Evolutionary conservation across 2,888 invertebrate species (phyloP).

Genomic region (Platycheirus rosarum): DNA sequence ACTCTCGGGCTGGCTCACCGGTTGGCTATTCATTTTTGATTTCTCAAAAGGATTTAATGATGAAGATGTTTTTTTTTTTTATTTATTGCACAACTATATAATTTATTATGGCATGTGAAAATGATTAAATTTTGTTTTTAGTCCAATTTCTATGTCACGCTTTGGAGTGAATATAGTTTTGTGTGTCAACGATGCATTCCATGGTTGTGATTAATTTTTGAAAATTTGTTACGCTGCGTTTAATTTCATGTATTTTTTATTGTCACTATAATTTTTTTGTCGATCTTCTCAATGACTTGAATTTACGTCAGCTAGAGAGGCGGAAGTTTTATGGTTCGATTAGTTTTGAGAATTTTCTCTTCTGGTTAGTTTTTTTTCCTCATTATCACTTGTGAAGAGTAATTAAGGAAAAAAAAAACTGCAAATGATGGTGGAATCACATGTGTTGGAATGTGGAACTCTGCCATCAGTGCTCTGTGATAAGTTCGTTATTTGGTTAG

Average conservation of each 20-base stretch:
- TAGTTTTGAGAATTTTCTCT: slow-evolving; percentile 70
- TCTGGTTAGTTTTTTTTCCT: slow-evolving; percentile 53
- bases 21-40: slow-evolving; percentile 81
- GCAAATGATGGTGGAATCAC: slow-evolving; percentile 16
- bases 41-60: slow-evolving; percentile 17
- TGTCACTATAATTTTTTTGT: slow-evolving; percentile 30
- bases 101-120: slow-evolving; percentile 62
- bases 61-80: slow-evolving; percentile 1
- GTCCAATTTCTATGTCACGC: slow-evolving; percentile 54
- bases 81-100: slow-evolving; percentile 1
- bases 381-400: slow-evolving; percentile 51
- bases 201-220: slow-evolving; percentile 37
- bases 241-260: slow-evolving; percentile 28
- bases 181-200: slow-evolving; percentile 62
- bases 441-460: slow-evolving; percentile 61
- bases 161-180: slow-evolving; percentile 46
- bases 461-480: slow-evolving; percentile 38
- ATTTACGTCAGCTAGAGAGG: slow-evolving; percentile 40
- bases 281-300: slow-evolving; percentile 20
- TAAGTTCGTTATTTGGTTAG: background rate
- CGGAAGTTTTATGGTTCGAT: slow-evolving; percentile 72
- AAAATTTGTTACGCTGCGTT: slow-evolving; percentile 67
- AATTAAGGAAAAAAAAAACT: slow-evolving; percentile 50
- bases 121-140: slow-evolving; percentile 7
- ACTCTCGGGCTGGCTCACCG: slow-evolving; percentile 84